Base-by-base conservation (phyloP, 2,797 vertebrate species). In the Pampus argenteus region DNA sequence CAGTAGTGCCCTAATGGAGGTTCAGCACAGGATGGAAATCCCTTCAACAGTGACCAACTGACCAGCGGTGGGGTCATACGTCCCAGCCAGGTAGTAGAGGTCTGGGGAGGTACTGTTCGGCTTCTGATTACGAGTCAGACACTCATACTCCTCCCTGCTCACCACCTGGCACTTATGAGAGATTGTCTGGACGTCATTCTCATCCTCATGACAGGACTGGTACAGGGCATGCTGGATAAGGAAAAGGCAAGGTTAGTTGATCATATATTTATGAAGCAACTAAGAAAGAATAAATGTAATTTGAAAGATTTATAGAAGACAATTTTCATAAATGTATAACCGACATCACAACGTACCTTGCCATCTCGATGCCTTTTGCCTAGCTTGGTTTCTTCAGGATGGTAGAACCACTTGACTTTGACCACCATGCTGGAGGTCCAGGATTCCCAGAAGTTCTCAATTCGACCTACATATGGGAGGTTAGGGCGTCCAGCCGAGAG, bases 321-420 rank as follows among this genome's bases (percentile, higher is more conserved):
- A 55, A 38, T 42, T 2, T 50, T n/a, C 6, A 42, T 22, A 28
- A 57, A 50, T 10, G 3, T 23, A 0, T 17, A 40, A 60, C 29
- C 14, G 45, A 20, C 23, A 45, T 54, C 6, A 10, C 0, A 5
- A 26, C 79, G 89, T 68, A 94, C 93, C 88, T 94, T 94, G 89
- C 96, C 97, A 9, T 99, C 96, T 7, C 94, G 95, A 90, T 96
- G 96, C 80, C 97, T 94, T 92, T 98, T 99, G 73, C 96, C 97
- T 62, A 97, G 86, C 88, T 97, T 98, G 82, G 98, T 99, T 90
- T 99, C 97, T 89, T 99, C 97, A 0, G 97, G 97, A 86, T 99
- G 98, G 91, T 99, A 99, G 93, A 99, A 99, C 98, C 98, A 99
- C 86, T 98, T 99, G 64, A 99, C 97, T 89, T 96, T 97, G 57